Percentiles rank a stretch among this genome's conserved stretches.
Conservation (phyloP, 2,113 vertebrate species). For the Triplophysa rosa region DNA sequence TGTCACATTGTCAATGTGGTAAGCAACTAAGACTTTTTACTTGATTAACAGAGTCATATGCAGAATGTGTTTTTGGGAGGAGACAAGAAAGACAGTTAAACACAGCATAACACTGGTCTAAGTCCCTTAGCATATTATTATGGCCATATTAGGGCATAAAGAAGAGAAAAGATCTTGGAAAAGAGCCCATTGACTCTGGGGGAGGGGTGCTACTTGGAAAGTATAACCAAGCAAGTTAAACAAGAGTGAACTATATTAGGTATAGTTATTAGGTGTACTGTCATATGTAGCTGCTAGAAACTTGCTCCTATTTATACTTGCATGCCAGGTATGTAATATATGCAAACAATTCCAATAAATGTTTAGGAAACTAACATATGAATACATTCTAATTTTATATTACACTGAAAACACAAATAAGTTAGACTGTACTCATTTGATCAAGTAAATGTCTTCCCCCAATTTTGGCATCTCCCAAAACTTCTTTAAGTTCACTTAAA, state of each 20-base stretch:
- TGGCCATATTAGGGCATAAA: constrained; percentile 50
- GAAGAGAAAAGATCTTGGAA: constrained; percentile 28
- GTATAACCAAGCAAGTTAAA: neutral
- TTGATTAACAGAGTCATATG: neutral
- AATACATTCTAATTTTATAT: no score
- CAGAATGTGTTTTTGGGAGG: neutral
- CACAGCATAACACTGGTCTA: neutral
- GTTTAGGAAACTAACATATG: no score
- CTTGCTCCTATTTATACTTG: neutral
- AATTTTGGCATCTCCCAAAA: no score
- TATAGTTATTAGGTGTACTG: neutral
- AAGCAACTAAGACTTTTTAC: neutral
- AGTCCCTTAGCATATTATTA: constrained; percentile 10
- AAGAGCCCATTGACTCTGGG: constrained; percentile 17
- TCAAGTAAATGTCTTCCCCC: no score
- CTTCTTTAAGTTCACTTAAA: no score
- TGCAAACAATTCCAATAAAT: no score
- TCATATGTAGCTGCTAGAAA: neutral
- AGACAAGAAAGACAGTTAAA: neutral
- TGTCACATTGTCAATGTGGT: neutral
- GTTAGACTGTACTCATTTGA: no score
- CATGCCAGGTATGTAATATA: neutral
- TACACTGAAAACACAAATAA: no score
- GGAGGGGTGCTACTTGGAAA: constrained; percentile 26
- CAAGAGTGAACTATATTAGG: neutral